These are phyloP conservation scores for Hippopotamus amphibius DNA, from an alignment of 2,113 vertebrate genomes.

Conservation along the genomic window DNA sequence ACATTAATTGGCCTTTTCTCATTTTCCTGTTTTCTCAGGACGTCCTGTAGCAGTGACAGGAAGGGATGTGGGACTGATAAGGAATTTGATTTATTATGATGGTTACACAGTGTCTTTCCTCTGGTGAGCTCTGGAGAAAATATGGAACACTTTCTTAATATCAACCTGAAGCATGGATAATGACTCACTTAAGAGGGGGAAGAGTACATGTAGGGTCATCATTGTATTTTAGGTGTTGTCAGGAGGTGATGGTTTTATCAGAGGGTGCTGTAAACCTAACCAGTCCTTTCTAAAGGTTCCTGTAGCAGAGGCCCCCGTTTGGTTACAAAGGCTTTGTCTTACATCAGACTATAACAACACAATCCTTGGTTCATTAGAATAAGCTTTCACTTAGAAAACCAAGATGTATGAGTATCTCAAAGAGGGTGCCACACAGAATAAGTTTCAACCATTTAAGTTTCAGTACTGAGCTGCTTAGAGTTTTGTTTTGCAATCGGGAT, in stretches of 20 bases:
- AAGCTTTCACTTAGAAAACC: constrained; percentile 35
- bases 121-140: not conserved
- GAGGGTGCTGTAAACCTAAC: not conserved
- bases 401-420: not conserved
- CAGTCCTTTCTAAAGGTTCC: not conserved
- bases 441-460: constrained; percentile 13
- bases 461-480: not conserved
- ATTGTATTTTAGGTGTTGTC: not conserved
- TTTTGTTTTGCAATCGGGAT: constrained; percentile 47
- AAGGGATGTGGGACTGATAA: not conserved
- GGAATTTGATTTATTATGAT: not conserved
- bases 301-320: not conserved
- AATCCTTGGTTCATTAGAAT: not conserved
- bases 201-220: not conserved
- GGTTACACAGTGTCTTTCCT: not conserved
- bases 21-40: not conserved
- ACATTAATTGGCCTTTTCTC: not conserved
- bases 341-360: not conserved
- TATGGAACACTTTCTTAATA: not conserved
- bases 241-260: not conserved
- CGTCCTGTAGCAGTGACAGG: not conserved
- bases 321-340: not conserved
- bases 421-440: not conserved
- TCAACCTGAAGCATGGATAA: not conserved
- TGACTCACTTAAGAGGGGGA: not conserved